Percentiles rank a stretch among this genome's conserved stretches.
Evolutionary conservation across 1,140 invertebrate genomes (phyloP).

Genomic region (Muscidifurax raptorellus): DNA sequence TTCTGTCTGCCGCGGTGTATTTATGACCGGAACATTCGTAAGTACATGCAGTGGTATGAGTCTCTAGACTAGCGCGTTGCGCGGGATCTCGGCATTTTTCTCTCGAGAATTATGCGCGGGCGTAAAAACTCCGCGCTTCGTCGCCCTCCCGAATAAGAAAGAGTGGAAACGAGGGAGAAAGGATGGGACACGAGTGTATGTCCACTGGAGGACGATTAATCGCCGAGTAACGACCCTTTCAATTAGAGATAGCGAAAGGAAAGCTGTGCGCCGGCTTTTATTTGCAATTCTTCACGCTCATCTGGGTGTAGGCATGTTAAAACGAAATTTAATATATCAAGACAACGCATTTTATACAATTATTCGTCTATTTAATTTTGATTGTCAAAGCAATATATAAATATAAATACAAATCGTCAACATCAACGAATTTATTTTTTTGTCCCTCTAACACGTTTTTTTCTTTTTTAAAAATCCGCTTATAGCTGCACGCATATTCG

Average conservation of each 20-base stretch:
- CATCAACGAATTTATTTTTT: no score
- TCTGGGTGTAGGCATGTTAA: not conserved
- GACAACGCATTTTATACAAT: no score
- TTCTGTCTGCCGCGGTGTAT: not conserved
- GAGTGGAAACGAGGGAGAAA: not conserved
- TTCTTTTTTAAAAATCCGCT: no score
- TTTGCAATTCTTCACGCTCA: not conserved
- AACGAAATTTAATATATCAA: no score
- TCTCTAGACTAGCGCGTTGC: not conserved
- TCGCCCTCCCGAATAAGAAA: not conserved
- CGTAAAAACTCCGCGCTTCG: slow-evolving; percentile 28
- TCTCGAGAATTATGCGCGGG: slow-evolving; percentile 10
- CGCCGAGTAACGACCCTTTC: slow-evolving; percentile 50
- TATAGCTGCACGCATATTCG: no score
- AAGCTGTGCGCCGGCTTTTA: not conserved
- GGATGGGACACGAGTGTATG: not conserved
- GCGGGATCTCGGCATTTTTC: slow-evolving; percentile 18
- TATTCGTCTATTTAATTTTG: no score
- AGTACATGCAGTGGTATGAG: not conserved
- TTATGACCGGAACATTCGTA: not conserved
- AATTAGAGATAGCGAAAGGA: slow-evolving; percentile 50
- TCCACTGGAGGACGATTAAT: slow-evolving; percentile 37
- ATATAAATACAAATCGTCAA: no score
- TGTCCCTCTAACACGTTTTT: no score
- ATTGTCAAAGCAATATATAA: no score